Evolutionary conservation across 2,113 vertebrate species (phyloP), one percentile per base, ranked within the genome.

Genomic region (Neoarius graeffei): DNA sequence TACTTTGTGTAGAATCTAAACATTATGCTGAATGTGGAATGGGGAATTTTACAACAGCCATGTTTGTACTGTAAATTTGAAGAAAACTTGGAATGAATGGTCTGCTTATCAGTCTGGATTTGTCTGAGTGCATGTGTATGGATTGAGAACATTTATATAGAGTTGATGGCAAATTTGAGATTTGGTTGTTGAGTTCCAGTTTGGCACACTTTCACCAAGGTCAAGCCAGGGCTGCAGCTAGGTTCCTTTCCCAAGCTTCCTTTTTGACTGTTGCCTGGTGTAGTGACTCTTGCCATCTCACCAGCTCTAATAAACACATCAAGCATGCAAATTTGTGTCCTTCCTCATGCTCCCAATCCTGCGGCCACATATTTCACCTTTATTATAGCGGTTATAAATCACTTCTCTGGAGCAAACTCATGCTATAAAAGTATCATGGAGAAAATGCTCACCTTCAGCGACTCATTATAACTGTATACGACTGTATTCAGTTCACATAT

Each of bases 401-500:
- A 14, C 52, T 87, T 87, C 59, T 73, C 64, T 87, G 56, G 80
- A 74, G 42, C 66, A 14, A 42, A 48, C 79, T 71, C 30, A 9
- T 57, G 52, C 79, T 35, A 81, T 82, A 42, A 87, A 87, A 73
- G 54, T 25, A 27, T 35, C 35, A 59, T 56, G 48, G 71, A 84
- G 42, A 23, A 73, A 89, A 86, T 80, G 48, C 35, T 50, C 27
- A 83, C 84, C 85, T 77, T 56, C 30, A 76, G 82, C 85, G 52
- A 79, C 59, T 42, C 62, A 66, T 86, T 88, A 81, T 64, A 85
- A 81, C 69, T 89, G n/a, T 30, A 15, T 67, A 79, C 20, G 76
- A 64, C 86, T 87, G 71, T 62, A 85, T 88, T 80, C 81, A 82
- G 59, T 52, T 83, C 84, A 50, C 67, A 82, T 56, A 73, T 91